A percentile compares a stretch with the other conserved stretches of the same genome.
Evolutionary conservation across 1,140 invertebrate genomes (phyloP).

Genomic region (Zaprionus kolodkinae): DNA sequence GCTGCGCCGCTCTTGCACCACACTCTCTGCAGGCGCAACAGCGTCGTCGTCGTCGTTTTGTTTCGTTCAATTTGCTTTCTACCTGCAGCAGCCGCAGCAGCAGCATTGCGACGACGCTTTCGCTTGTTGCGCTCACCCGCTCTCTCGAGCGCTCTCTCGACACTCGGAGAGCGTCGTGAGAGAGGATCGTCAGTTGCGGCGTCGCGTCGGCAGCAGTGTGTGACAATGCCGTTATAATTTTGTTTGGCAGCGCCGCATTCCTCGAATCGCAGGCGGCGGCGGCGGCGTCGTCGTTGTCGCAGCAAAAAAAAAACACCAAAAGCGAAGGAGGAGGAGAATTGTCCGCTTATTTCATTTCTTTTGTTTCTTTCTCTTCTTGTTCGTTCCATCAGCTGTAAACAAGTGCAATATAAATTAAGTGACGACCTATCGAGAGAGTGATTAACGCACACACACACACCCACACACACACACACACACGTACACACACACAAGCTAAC

Average conservation of each 20-base stretch:
- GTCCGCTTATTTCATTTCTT: conserved; percentile 19
- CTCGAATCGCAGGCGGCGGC: conserved; percentile 22
- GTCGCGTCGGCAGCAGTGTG: conserved; percentile 26
- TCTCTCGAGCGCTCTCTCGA: background rate
- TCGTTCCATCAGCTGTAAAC: conserved; percentile 51
- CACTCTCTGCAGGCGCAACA: conserved; percentile 2
- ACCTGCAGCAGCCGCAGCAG: conserved; percentile 56
- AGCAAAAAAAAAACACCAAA: conserved; percentile 25
- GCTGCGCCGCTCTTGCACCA: conserved; percentile 34
- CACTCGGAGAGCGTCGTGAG: background rate
- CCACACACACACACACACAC: conserved; percentile 26
- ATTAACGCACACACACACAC: conserved; percentile 31
- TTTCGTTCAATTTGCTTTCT: conserved; percentile 51
- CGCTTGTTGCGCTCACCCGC: conserved; percentile 43
- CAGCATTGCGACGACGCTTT: conserved; percentile 46
- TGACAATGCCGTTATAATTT: conserved; percentile 67
- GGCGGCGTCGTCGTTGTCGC: conserved; percentile 29
- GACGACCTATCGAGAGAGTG: conserved; percentile 41
- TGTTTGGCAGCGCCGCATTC: conserved; percentile 58
- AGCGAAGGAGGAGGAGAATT: background rate
- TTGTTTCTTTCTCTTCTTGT: conserved; percentile 4
- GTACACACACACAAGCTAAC: too few species aligned
- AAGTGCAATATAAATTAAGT: conserved; percentile 75
- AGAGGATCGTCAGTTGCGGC: background rate
- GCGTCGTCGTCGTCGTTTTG: conserved; percentile 4